Evolutionary conservation across 2,113 vertebrate genomes (phyloP).

Genomic region (Bucco capensis): DNA sequence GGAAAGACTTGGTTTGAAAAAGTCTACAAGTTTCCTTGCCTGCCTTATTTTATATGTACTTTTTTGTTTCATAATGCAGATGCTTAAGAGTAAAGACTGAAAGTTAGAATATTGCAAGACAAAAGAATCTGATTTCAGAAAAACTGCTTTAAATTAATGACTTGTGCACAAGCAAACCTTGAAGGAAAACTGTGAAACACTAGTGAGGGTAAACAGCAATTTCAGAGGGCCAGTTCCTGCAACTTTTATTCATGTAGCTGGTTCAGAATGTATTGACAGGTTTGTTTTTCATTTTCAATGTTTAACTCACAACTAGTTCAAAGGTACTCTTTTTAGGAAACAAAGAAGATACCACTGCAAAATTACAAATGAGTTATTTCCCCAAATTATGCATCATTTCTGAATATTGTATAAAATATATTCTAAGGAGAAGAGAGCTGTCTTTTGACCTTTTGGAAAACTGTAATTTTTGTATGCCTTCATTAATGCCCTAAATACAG

Average conservation of each 20-base stretch:
- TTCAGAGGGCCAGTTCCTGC: not conserved
- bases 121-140: not conserved
- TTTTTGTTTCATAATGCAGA: not conserved
- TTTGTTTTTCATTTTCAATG: constrained; percentile 28
- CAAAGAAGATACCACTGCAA: constrained; percentile 11
- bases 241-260: not conserved
- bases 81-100: not conserved
- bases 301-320: not conserved
- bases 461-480: constrained; percentile 11
- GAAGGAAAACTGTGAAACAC: not conserved
- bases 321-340: not conserved
- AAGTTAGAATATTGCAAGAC: not conserved
- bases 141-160: not conserved
- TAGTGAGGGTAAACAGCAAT: not conserved
- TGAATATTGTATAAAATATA: constrained; percentile 20
- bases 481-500: constrained; percentile 29
- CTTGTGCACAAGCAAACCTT: not conserved
- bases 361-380: not conserved
- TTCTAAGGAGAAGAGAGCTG: not conserved
- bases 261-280: not conserved
- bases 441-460: constrained; percentile 45
- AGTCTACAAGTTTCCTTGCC: not conserved
- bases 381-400: not conserved
- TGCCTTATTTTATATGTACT: not conserved
- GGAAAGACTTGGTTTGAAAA: not conserved